Percentiles rank a stretch among this genome's conserved stretches.
Evolutionary conservation across 2,888 invertebrate genomes (phyloP).

Genomic region (Bursaphelenchus okinawaensis): DNA sequence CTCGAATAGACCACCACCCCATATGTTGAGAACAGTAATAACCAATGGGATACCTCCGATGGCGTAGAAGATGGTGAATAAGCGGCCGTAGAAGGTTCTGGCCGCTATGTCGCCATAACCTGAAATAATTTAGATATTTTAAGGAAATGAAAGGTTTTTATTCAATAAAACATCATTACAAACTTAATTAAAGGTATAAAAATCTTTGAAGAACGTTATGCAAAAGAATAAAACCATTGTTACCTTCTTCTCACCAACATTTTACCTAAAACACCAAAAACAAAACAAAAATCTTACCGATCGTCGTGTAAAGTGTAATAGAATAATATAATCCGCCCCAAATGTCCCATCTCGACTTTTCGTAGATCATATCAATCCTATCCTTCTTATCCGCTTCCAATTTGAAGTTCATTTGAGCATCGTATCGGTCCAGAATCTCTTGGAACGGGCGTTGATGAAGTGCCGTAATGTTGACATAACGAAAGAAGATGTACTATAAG

Average conservation of each 20-base stretch:
- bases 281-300: no score
- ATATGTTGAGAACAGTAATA: slow-evolving; percentile 84
- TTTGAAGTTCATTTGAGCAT: slow-evolving; percentile 30
- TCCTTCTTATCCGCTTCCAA: slow-evolving; percentile 1
- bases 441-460: slow-evolving; percentile 17
- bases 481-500: slow-evolving; percentile 22
- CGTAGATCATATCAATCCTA: not conserved
- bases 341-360: slow-evolving; percentile 47
- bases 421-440: slow-evolving; percentile 22
- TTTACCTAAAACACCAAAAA: no score
- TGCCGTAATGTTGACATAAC: slow-evolving; percentile 20
- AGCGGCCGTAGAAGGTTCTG: slow-evolving; percentile 74
- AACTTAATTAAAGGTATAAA: no score
- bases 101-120: slow-evolving; percentile 82
- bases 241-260: no score
- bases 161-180: no score
- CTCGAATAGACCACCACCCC: slow-evolving; percentile 77
- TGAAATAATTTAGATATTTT: no score
- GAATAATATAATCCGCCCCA: slow-evolving; percentile 61
- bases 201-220: no score
- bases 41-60: slow-evolving; percentile 91
- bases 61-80: slow-evolving; percentile 84
- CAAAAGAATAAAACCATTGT: no score
- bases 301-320: slow-evolving; percentile 61
- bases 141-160: no score